These are phyloP conservation scores for Acanthurus leucopareius DNA, from an alignment of 2,797 vertebrate species.

Conservation along the genomic window DNA sequence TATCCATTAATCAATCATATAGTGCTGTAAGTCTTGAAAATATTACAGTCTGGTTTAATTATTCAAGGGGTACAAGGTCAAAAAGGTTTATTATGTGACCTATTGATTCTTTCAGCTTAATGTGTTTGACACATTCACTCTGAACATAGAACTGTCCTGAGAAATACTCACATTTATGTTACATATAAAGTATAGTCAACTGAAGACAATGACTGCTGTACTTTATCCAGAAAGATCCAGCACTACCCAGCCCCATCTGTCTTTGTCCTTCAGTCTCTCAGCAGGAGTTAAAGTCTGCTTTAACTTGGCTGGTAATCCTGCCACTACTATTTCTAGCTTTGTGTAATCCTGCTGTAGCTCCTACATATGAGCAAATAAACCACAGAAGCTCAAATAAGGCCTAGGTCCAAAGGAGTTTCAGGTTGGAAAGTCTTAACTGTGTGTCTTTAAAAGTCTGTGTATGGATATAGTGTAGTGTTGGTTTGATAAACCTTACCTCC, in stretches of 20 bases:
- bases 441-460: neutral
- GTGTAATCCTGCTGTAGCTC: conserved; percentile 73
- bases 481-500: conserved; percentile 61
- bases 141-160: conserved; percentile 6
- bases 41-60: neutral
- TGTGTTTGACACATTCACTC: neutral
- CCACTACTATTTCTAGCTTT: conserved; percentile 63
- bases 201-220: neutral
- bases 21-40: no score
- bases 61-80: neutral
- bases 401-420: conserved; percentile 29
- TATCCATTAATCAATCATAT: no score
- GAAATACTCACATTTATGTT: neutral
- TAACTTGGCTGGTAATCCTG: conserved; percentile 64
- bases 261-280: conserved; percentile 12
- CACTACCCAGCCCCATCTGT: neutral
- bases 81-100: conserved; percentile 3
- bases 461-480: conserved; percentile 3
- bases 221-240: conserved; percentile 5
- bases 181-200: neutral
- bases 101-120: neutral
- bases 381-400: conserved; percentile 58
- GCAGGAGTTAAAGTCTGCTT: conserved; percentile 63
- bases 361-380: conserved; percentile 69
- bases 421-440: neutral